Conservation (phyloP, 2,113 vertebrate genomes). For the Struthidea cinerea region DNA sequence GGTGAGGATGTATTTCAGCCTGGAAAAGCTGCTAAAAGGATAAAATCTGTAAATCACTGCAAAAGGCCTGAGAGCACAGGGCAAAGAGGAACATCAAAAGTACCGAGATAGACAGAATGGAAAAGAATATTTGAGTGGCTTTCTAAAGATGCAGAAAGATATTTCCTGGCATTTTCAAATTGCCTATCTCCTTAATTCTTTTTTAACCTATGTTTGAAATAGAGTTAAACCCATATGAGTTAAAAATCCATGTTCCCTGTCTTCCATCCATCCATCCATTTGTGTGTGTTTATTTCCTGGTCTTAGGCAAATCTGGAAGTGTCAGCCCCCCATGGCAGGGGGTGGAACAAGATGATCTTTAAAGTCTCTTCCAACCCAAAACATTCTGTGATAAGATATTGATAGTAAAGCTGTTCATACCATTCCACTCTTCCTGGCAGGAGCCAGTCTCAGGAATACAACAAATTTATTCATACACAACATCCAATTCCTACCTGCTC, state of each 20-base stretch:
- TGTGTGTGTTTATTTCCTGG: too few relatives aligned
- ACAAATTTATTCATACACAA: background rate
- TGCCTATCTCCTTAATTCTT: background rate
- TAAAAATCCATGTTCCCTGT: background rate
- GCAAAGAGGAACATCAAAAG: background rate
- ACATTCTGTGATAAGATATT: background rate
- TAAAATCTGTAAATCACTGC: background rate
- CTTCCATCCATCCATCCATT: background rate
- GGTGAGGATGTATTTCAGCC: background rate
- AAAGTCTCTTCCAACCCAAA: background rate
- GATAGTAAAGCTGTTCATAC: background rate
- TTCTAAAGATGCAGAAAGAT: background rate
- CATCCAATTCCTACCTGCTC: background rate
- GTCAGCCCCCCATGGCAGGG: background rate
- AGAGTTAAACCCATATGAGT: background rate
- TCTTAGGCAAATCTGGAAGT: background rate
- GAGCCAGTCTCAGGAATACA: background rate
- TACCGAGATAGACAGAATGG: accelerated
- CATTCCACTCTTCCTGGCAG: background rate
- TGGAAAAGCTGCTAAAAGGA: background rate
- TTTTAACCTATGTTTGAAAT: background rate
- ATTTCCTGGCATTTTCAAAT: background rate
- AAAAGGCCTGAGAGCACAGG: background rate
- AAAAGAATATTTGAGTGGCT: background rate
- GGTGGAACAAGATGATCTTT: background rate